Base-by-base conservation (phyloP, 1,140 invertebrate species). In the Phymorhynchus buccinoides region DNA sequence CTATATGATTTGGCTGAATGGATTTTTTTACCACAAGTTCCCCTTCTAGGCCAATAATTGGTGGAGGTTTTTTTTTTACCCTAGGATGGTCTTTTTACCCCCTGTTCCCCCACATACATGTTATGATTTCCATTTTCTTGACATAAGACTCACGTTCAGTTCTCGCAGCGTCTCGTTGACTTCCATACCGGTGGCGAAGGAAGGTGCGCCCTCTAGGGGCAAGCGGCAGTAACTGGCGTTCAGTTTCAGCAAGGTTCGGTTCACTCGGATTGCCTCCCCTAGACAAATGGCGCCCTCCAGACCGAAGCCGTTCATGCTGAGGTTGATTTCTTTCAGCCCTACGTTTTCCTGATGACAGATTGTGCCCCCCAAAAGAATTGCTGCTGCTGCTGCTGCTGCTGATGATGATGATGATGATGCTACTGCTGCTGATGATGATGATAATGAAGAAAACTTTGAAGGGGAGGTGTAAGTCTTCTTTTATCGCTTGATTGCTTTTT, bases 181-280 rank as follows among this genome's bases (percentile, higher is more conserved):
- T 71, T 90, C 86, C 30, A 93, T 83, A 30, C 91, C 90, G 12
- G 83, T 78, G 16, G 90, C 89, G n/a, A 93, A 85, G 12, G 88
- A 83, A 0, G 87, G 56, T 4, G 89, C 87, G 18, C 90, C 90
- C 62, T 90, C 88, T 41, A 88, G 18, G 14, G 91, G 89, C 48
- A 91, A 91, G 42, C 91, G 88, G 86, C 92, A 92, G 86, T 89
- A 89, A 39, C 87, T 90, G 4, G 91, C 87, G 84, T 92, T 89
- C 0, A 93, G 87, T 71, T 90, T 88, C 77, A 85, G 66, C 3
- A 93, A 85, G 35, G 90, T 89, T 42, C 88, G 84, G 83, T 92
- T 92, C 18, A 88, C 84, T 39, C 85, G 87, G 62, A 93, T 84
- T 37, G 91, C 89, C 16, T 89, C 88, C 32, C 90, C 91, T 62